Evolutionary conservation across 2,113 vertebrate genomes (phyloP).

Genomic region (Oriolus oriolus): DNA sequence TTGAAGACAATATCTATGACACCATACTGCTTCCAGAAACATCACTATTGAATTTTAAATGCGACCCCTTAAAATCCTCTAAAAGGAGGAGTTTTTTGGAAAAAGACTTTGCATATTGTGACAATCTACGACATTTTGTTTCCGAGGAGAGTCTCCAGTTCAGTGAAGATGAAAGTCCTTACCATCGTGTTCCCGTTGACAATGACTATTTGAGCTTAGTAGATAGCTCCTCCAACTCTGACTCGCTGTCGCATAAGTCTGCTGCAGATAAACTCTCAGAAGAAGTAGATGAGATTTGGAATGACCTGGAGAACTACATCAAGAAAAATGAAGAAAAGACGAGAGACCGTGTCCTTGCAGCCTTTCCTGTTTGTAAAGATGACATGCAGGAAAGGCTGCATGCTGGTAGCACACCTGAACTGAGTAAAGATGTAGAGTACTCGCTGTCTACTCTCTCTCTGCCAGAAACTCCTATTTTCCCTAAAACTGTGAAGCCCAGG

Average conservation of each 20-base stretch:
- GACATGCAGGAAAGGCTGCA: constrained; percentile 62
- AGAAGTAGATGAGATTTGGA: constrained; percentile 96
- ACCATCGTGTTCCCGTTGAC: constrained; percentile 64
- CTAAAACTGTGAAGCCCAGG: constrained; percentile 73
- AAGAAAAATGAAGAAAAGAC: constrained; percentile 92
- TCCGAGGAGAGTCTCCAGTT: constrained; percentile 88
- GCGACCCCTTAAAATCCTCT: constrained; percentile 34
- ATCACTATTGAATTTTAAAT: constrained; percentile 33
- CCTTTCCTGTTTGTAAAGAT: constrained; percentile 87
- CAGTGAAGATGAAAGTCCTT: constrained; percentile 75
- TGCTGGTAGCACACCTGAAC: constrained; percentile 48
- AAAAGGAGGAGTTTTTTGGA: constrained; percentile 74
- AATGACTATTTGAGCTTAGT: constrained; percentile 72
- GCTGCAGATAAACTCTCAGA: constrained; percentile 85
- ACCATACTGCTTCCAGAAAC: constrained; percentile 83
- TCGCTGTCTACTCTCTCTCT: constrained; percentile 68
- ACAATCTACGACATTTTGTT: constrained; percentile 71
- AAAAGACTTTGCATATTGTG: constrained; percentile 73
- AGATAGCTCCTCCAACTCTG: constrained; percentile 74
- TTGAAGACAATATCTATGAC: constrained; percentile 91
- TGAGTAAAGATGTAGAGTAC: constrained; percentile 67
- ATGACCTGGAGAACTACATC: constrained; percentile 97
- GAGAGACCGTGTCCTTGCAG: constrained; percentile 86
- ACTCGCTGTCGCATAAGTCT: constrained; percentile 71
- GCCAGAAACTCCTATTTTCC: constrained; percentile 76